Evolutionary conservation across 2,113 vertebrate species (phyloP).

Genomic region (Hyla sarda): DNA sequence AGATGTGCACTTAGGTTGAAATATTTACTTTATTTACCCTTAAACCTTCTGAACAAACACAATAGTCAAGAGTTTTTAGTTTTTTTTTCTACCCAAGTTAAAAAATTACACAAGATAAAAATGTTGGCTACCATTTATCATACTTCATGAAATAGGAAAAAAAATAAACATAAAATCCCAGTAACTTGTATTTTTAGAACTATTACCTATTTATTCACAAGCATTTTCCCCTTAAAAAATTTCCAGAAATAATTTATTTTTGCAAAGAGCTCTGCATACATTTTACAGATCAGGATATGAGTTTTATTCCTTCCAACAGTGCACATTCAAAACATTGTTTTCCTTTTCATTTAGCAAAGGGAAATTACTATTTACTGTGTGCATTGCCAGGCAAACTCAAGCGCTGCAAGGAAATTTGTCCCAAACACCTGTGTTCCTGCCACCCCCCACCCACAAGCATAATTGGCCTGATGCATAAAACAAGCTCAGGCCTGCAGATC

Average conservation of each 20-base stretch:
- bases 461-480: conserved; percentile 22
- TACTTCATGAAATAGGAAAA: neutral
- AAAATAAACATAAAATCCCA: neutral
- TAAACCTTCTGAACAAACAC: neutral
- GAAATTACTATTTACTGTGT: conserved; percentile 24
- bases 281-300: neutral
- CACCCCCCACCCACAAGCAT: conserved; percentile 12
- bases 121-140: neutral
- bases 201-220: neutral
- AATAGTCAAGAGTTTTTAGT: neutral
- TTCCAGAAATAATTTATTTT: conserved; percentile 31
- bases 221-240: neutral
- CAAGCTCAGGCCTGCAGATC: conserved; percentile 33
- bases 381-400: conserved; percentile 17
- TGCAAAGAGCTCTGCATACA: neutral
- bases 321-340: conserved; percentile 27
- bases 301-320: neutral
- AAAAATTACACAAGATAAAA: neutral
- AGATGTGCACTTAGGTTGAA: neutral
- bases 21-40: neutral
- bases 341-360: conserved; percentile 21
- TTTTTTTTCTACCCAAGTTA: no score
- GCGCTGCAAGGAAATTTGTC: conserved; percentile 7
- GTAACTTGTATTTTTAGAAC: neutral
- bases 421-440: conserved; percentile 29